Percentiles rank a stretch among this genome's conserved stretches.
phyloP scores from a whole-genome alignment of 2,113 vertebrate species.

The Vicugna pacos region DNA sequence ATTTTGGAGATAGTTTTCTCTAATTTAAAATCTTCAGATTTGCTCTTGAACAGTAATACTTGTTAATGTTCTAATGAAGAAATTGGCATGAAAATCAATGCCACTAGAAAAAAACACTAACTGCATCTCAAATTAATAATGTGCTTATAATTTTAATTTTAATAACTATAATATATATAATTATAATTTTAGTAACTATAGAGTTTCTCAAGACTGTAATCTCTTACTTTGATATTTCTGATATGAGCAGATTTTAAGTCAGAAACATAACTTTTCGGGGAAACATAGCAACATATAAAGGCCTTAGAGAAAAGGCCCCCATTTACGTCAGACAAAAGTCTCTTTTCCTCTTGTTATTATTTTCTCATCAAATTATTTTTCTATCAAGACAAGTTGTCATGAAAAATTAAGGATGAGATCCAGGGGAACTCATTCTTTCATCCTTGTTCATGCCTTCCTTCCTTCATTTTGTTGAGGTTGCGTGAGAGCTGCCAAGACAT shows the following conservation, averaged over 20 bases:
- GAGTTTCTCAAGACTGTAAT: neutral
- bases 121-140: neutral
- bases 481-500: constrained; percentile 35
- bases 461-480: constrained; percentile 44
- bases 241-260: neutral
- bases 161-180: too few species aligned
- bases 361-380: constrained; percentile 51
- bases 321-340: neutral
- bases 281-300: neutral
- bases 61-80: constrained; percentile 21
- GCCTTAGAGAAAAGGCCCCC: neutral
- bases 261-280: constrained; percentile 40
- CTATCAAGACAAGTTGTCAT: constrained; percentile 46
- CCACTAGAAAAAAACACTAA: neutral
- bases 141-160: neutral
- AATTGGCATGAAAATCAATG: neutral
- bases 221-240: constrained; percentile 25
- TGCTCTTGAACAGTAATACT: neutral
- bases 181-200: neutral
- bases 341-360: constrained; percentile 19
- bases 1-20: neutral
- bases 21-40: constrained; percentile 25
- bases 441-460: neutral
- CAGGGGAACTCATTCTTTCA: constrained; percentile 7
- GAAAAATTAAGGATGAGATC: constrained; percentile 62